These are phyloP conservation scores for Aurelia aurita DNA, from an alignment of 30 jellyfish, hydroid and myxozoan genomes.

Conservation along the genomic window DNA sequence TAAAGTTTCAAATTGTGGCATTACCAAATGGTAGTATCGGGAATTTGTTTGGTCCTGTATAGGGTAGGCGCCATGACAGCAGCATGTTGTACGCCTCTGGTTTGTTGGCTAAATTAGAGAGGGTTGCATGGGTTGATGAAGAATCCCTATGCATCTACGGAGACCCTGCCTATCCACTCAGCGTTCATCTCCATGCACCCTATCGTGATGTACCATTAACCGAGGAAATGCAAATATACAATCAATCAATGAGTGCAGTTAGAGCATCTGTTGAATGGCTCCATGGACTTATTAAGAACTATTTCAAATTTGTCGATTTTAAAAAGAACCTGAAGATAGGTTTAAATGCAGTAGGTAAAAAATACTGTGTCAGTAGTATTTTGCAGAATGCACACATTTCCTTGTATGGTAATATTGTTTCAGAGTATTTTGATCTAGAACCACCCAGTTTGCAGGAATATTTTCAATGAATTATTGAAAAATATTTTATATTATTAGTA, in stretches of 20 bases:
- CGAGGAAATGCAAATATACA: constrained; percentile 23
- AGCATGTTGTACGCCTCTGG: too few species aligned
- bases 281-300: constrained; percentile 43
- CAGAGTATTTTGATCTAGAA: constrained; percentile 50
- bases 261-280: constrained; percentile 66
- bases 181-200: too few species aligned
- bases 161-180: too few species aligned
- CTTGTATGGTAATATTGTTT: constrained; percentile 60
- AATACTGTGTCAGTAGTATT: constrained; percentile 33
- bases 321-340: constrained; percentile 65
- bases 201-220: constrained; percentile 7
- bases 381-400: constrained; percentile 61
- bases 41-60: too few species aligned
- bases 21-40: too few species aligned
- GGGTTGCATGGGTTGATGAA: too few species aligned
- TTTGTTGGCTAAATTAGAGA: too few species aligned
- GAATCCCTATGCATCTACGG: constrained; percentile 47
- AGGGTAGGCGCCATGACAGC: too few species aligned
- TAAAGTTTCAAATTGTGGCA: too few species aligned
- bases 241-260: constrained; percentile 45
- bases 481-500: too few species aligned
- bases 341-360: constrained; percentile 58
- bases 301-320: constrained; percentile 56
- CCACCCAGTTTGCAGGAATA: constrained; percentile 60
- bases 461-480: constrained; percentile 2